Conservation (phyloP, 2,888 invertebrate genomes). For the Drosophila austrosaltans region DNA sequence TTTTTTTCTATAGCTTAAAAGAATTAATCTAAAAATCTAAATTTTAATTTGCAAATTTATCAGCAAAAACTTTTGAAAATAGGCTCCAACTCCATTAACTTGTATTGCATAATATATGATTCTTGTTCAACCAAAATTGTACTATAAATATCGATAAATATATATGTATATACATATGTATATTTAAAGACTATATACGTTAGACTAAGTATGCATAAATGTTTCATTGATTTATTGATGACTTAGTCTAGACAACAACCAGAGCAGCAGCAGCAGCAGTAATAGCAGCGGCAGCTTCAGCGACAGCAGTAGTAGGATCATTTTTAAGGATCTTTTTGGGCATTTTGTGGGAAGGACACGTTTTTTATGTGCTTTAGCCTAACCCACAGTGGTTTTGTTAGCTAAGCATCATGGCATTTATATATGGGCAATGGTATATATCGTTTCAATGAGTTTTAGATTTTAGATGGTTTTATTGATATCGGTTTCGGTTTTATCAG, state of each 20-base stretch:
- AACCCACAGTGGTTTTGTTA: neutral
- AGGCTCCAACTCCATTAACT: too few relatives aligned
- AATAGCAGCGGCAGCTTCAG: constrained; percentile 1
- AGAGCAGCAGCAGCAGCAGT: constrained; percentile 36
- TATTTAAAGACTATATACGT: neutral
- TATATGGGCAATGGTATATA: constrained; percentile 5
- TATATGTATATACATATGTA: neutral
- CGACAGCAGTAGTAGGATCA: neutral
- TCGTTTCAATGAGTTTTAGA: constrained; percentile 11
- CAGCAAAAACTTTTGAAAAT: too few relatives aligned
- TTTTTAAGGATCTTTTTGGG: neutral
- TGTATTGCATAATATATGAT: neutral
- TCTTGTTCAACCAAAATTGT: neutral
- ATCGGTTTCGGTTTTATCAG: constrained; percentile 30
- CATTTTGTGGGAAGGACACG: neutral
- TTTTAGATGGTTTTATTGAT: constrained; percentile 4
- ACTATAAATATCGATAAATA: neutral
- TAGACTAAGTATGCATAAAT: neutral
- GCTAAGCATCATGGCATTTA: constrained; percentile 10
- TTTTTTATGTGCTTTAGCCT: neutral
- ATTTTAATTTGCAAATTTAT: too few relatives aligned
- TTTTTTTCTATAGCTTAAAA: too few relatives aligned
- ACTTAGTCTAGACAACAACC: constrained; percentile 45
- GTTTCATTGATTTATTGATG: constrained; percentile 14
- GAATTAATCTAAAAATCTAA: too few relatives aligned